Evolutionary conservation across 2,797 vertebrate species (phyloP).

Genomic region (Falco naumanni): DNA sequence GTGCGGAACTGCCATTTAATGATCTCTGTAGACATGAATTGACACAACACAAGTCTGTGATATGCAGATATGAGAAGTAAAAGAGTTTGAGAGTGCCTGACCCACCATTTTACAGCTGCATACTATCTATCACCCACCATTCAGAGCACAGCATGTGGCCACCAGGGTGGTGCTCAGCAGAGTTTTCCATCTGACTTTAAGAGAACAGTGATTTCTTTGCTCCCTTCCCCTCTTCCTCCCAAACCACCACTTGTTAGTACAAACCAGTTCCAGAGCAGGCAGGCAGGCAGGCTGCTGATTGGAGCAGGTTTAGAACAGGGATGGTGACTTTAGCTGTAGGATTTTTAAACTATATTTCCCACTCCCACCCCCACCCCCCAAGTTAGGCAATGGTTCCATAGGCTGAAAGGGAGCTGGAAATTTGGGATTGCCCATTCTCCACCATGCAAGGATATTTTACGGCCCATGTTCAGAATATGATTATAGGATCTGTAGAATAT

Average conservation of each 20-base stretch:
- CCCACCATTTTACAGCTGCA: background rate
- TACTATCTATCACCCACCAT: background rate
- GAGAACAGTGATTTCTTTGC: background rate
- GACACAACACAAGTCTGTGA: background rate
- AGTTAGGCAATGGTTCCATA: background rate
- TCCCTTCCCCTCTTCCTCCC: background rate
- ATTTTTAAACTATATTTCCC: no score
- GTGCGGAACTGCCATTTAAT: background rate
- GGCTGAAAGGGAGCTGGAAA: background rate
- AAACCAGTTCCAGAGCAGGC: background rate
- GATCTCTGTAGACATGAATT: background rate
- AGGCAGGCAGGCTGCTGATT: background rate
- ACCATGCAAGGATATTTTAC: background rate
- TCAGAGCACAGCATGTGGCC: conserved; percentile 9
- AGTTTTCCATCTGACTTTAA: background rate
- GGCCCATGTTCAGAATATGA: background rate
- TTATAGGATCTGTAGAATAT: background rate
- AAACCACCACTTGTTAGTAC: background rate
- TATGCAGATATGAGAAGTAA: conserved; percentile 11
- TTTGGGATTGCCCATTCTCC: background rate
- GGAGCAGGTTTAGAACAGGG: background rate
- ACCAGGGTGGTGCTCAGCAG: background rate
- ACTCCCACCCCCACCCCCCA: no score
- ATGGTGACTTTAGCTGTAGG: background rate
- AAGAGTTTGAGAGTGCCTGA: background rate